Percentiles rank a stretch among this genome's conserved stretches.
Conservation (phyloP, 2,113 vertebrate species). For the Philantomba maxwellii region DNA sequence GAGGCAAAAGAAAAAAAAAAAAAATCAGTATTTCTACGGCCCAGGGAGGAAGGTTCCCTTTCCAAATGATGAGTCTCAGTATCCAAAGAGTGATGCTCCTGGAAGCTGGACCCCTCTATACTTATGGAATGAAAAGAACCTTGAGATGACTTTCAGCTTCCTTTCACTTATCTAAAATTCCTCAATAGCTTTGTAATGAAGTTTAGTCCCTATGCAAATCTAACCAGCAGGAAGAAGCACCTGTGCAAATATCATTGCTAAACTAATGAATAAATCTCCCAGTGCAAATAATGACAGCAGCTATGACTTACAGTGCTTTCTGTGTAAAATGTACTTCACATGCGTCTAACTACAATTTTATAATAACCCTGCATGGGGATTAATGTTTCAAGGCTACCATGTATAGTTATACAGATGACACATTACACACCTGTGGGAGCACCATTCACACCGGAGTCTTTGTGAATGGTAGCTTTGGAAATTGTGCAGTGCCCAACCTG, state of each 20-base stretch:
- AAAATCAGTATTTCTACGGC: not conserved
- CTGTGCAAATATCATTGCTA: not conserved
- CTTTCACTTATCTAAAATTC: not conserved
- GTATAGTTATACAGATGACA: too few relatives aligned
- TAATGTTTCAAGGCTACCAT: not conserved
- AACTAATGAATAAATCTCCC: not conserved
- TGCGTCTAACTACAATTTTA: not conserved
- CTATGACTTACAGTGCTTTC: not conserved
- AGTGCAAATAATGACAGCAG: not conserved
- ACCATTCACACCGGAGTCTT: not conserved
- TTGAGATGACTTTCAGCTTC: not conserved
- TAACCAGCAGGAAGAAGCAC: not conserved
- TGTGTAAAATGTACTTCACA: not conserved
- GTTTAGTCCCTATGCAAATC: not conserved
- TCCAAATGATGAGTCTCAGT: not conserved
- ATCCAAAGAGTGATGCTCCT: not conserved
- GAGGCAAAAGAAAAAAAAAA: not conserved
- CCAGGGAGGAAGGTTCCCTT: not conserved
- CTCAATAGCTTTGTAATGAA: not conserved
- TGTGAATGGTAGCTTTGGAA: not conserved
- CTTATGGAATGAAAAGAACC: not conserved
- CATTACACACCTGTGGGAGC: not conserved
- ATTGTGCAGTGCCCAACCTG: not conserved
- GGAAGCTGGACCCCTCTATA: not conserved
- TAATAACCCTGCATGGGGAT: not conserved